Evolutionary conservation across 2,797 vertebrate genomes (phyloP).

Genomic region (Cryptoblepharus egeriae): DNA sequence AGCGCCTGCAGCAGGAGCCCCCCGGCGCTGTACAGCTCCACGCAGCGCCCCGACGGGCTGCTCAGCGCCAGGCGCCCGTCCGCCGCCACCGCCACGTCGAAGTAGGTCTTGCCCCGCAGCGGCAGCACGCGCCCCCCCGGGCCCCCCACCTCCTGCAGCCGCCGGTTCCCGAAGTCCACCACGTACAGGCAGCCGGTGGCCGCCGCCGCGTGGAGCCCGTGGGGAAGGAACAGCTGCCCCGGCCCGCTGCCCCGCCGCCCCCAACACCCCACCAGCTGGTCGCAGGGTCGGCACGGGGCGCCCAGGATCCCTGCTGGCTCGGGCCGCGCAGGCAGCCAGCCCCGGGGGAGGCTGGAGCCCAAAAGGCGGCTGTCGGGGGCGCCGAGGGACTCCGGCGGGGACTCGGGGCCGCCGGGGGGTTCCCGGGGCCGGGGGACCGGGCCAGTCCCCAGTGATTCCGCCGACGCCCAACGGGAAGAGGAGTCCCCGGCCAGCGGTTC

Average conservation of each 20-base stretch:
- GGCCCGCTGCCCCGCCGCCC: slow-evolving; percentile 68
- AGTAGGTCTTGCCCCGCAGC: slow-evolving; percentile 77
- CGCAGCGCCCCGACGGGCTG: slow-evolving; percentile 78
- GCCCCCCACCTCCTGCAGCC: slow-evolving; percentile 82
- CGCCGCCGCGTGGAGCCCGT: slow-evolving; percentile 78
- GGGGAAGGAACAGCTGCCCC: slow-evolving; percentile 82
- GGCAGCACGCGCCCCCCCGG: slow-evolving; percentile 78
- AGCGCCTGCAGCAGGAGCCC: slow-evolving; percentile 81
- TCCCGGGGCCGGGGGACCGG: background rate
- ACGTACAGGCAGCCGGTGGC: slow-evolving; percentile 82
- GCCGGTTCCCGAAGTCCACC: slow-evolving; percentile 84
- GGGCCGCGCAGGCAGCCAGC: background rate
- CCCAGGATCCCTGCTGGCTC: too few relatives aligned
- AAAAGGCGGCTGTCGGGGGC: background rate
- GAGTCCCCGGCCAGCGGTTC: slow-evolving; percentile 44
- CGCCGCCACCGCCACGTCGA: slow-evolving; percentile 83
- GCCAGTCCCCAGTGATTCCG: background rate
- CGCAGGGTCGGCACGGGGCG: background rate
- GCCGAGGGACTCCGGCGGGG: background rate
- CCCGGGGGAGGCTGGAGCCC: background rate
- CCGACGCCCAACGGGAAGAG: slow-evolving; percentile 10
- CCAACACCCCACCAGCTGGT: slow-evolving; percentile 73
- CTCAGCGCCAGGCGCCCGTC: slow-evolving; percentile 83
- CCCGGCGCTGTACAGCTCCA: slow-evolving; percentile 81
- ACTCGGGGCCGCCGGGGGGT: too few relatives aligned